These are phyloP conservation scores for Phalanger gymnotis DNA, from an alignment of 2,797 vertebrate species.

Conservation along the genomic window DNA sequence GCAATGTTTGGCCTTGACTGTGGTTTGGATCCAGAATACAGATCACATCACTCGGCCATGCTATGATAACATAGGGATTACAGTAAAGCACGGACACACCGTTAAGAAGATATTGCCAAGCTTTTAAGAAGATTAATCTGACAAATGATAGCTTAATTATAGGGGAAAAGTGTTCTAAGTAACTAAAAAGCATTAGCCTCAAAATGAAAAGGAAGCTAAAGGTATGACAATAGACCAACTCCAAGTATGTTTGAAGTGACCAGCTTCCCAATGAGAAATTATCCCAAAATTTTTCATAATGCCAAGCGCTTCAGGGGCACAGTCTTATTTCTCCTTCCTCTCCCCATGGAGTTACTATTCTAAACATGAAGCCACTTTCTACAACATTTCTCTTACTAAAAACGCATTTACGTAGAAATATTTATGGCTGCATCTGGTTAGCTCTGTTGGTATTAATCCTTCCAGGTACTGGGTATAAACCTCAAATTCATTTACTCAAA, in stretches of 20 bases:
- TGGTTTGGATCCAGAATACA: slow-evolving; percentile 27
- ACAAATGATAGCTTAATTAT: slow-evolving; percentile 8
- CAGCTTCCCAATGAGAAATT: neutral
- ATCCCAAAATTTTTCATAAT: slow-evolving; percentile 10
- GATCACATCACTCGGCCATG: slow-evolving; percentile 19
- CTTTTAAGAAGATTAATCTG: slow-evolving; percentile 35
- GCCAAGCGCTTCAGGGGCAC: slow-evolving; percentile 14
- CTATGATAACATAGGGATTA: slow-evolving; percentile 1
- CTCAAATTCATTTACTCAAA: neutral
- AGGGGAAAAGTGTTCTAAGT: slow-evolving; percentile 19
- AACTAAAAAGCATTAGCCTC: slow-evolving; percentile 55
- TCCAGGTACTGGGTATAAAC: neutral
- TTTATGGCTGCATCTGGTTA: neutral
- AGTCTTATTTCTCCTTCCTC: neutral
- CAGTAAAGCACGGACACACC: slow-evolving; percentile 5
- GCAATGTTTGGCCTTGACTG: slow-evolving; percentile 10
- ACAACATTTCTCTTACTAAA: neutral
- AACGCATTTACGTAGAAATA: neutral
- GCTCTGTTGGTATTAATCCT: neutral
- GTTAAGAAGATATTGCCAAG: neutral
- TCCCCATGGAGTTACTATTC: neutral
- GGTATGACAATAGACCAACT: slow-evolving; percentile 50
- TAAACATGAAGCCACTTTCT: neutral
- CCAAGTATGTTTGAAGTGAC: slow-evolving; percentile 40
- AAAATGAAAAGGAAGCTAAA: slow-evolving; percentile 39